A percentile compares a stretch with the other conserved stretches of the same genome.
These are phyloP conservation scores for Pavo muticus DNA, from an alignment of 2,113 vertebrate genomes.

Conservation along the genomic window DNA sequence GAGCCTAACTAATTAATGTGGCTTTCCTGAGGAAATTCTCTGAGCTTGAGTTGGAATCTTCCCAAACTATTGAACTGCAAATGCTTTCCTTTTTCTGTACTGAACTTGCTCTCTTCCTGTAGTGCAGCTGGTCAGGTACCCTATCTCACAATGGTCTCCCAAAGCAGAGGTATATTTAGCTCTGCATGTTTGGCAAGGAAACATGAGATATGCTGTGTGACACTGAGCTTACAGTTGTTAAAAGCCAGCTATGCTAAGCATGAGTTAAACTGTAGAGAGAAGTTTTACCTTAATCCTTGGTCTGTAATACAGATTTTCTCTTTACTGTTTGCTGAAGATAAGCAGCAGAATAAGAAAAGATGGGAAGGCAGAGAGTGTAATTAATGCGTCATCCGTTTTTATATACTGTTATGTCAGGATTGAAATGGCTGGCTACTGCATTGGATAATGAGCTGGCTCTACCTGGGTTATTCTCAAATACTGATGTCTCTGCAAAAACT, in stretches of 20 bases:
- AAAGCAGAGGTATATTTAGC: not conserved
- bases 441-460: not conserved
- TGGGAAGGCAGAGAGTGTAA: not conserved
- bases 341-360: not conserved
- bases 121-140: not conserved
- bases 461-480: not conserved
- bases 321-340: not conserved
- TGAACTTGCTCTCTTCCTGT: not conserved
- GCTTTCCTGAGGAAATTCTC: slow-evolving; percentile 5
- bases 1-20: not conserved
- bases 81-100: not conserved
- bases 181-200: not conserved
- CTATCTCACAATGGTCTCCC: not conserved
- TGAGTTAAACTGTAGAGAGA: not conserved
- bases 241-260: not conserved
- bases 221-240: not conserved
- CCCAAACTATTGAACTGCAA: not conserved
- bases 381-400: not conserved
- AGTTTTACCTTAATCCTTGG: not conserved
- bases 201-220: not conserved
- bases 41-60: not conserved
- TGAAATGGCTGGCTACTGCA: not conserved
- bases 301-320: not conserved
- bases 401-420: not conserved
- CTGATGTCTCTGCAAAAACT: not conserved